phyloP scores from a whole-genome alignment of 2,888 invertebrate genomes.

The Seira ritae region DNA sequence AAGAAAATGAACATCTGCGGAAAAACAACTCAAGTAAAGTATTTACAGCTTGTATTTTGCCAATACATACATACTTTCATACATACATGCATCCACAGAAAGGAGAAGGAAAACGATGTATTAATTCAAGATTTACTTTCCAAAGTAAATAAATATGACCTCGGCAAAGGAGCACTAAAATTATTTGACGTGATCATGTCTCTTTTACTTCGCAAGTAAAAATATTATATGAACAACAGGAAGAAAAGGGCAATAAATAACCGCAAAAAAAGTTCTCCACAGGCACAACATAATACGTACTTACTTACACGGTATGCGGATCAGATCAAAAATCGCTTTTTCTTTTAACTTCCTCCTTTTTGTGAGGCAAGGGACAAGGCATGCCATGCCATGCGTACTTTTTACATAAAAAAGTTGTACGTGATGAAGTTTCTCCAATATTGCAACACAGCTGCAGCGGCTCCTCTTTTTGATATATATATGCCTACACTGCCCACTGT shows the following conservation, averaged over 20 bases:
- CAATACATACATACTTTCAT: too few species aligned
- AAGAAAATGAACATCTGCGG: too few species aligned
- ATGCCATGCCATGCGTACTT: neutral
- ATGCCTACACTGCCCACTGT: neutral
- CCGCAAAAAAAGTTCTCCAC: constrained; percentile 36
- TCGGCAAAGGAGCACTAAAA: neutral
- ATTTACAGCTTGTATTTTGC: too few species aligned
- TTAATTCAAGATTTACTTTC: too few species aligned
- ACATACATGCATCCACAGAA: too few species aligned
- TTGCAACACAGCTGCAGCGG: constrained; percentile 34
- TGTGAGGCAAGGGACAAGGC: constrained; percentile 12
- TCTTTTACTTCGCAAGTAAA: neutral
- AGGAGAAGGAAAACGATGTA: too few species aligned
- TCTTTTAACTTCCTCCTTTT: neutral
- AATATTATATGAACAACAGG: neutral
- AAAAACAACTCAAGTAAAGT: neutral
- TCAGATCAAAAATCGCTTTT: constrained; percentile 34
- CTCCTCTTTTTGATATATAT: constrained; percentile 17
- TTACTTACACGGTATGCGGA: neutral
- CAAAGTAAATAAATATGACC: too few species aligned
- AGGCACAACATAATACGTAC: too few species aligned
- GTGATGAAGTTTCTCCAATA: constrained; percentile 32
- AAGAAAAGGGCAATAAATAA: constrained; percentile 22
- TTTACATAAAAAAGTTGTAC: neutral
- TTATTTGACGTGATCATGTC: neutral